Conservation (phyloP, 2,888 invertebrate species). For the Diadromus collaris region DNA sequence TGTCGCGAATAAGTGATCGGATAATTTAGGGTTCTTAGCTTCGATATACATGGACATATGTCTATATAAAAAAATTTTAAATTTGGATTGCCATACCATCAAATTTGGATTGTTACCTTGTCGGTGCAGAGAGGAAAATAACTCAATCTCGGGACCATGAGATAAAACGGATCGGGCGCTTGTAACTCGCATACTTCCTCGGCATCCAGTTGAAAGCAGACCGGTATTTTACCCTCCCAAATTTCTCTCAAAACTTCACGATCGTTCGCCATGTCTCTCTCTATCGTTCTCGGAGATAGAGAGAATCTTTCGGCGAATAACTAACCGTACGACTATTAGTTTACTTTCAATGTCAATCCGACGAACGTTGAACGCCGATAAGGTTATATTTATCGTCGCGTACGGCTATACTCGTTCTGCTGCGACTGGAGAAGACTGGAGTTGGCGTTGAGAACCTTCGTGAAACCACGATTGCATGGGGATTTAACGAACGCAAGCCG, state of each 20-base stretch:
- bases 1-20: slow-evolving; percentile 73
- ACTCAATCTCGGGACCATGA: slow-evolving; percentile 96
- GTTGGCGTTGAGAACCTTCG: background rate
- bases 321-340: slow-evolving; percentile 2
- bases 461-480: slow-evolving; percentile 26
- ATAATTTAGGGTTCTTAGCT: slow-evolving; percentile 23
- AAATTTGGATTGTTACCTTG: slow-evolving; percentile 92
- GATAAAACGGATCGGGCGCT: slow-evolving; percentile 95
- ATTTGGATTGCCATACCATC: slow-evolving; percentile 48
- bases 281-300: slow-evolving; percentile 15
- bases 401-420: slow-evolving; percentile 4
- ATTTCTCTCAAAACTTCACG: slow-evolving; percentile 96
- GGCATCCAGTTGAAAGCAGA: slow-evolving; percentile 93
- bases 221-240: slow-evolving; percentile 97
- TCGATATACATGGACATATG: background rate
- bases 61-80: background rate
- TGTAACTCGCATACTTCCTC: slow-evolving; percentile 95
- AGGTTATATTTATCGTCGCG: slow-evolving; percentile 52
- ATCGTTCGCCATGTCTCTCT: slow-evolving; percentile 92
- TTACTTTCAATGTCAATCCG: slow-evolving; percentile 31
- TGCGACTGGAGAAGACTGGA: background rate
- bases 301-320: slow-evolving; percentile 31
- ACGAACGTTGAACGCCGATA: slow-evolving; percentile 23
- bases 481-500: slow-evolving; percentile 1
- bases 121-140: slow-evolving; percentile 98